Conservation (phyloP, 2,113 vertebrate species). For the Paedocypris sp. region DNA sequence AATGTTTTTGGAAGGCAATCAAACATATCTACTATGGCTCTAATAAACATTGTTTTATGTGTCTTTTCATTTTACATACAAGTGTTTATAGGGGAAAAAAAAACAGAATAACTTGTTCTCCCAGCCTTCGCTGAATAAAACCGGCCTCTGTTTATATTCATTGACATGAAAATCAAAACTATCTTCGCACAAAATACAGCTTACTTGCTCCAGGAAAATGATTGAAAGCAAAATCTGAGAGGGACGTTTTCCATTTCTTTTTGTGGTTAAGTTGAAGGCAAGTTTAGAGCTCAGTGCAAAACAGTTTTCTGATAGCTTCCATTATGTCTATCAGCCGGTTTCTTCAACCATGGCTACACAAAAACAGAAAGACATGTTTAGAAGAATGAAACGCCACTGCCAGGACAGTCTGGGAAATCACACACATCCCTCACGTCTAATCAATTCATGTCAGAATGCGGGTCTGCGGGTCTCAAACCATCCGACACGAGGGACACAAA, state of each 20-base stretch:
- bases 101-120: background rate
- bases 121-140: background rate
- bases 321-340: background rate
- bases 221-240: background rate
- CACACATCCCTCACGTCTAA: slow-evolving; percentile 46
- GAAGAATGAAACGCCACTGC: slow-evolving; percentile 26
- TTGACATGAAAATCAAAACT: background rate
- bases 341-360: background rate
- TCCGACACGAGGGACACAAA: slow-evolving; percentile 28
- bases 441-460: slow-evolving; percentile 33
- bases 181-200: background rate
- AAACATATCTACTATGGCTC: too few relatives aligned
- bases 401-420: slow-evolving; percentile 40
- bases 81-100: too few relatives aligned
- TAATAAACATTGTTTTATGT: too few relatives aligned
- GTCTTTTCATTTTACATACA: too few relatives aligned
- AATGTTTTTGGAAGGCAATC: too few relatives aligned
- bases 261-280: background rate
- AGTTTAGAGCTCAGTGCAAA: slow-evolving; percentile 40
- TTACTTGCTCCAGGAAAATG: background rate
- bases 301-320: background rate
- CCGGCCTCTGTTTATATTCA: background rate
- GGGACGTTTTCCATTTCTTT: background rate
- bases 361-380: background rate
- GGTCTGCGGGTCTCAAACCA: slow-evolving; percentile 33